Evolutionary conservation across 2,888 invertebrate species (phyloP), one percentile per base, ranked within the genome.

Genomic region (Himalopsyche japonica): DNA sequence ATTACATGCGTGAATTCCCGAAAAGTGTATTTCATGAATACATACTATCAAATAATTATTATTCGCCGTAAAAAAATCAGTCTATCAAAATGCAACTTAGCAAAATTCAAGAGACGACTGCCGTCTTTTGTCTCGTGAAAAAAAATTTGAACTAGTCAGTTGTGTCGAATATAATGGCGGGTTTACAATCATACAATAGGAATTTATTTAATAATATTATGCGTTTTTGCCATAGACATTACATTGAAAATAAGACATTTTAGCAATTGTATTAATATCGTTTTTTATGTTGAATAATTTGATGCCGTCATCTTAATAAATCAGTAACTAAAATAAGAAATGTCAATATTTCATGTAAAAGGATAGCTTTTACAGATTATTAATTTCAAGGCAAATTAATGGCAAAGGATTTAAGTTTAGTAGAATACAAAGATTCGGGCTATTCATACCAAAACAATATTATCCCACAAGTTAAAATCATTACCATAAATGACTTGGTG

Each of bases 121-220:
- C 10, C 57, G 10, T 24, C 43, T 37, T 76, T 32, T 20, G 37
- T 18, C 78, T 78, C 78, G 15, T 24, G 37, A 37, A 18, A 82
- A 43, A 37, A 37, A 48, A 82, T 77, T 82, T 82, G 76, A 82
- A 82, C 82, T 77, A 82, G 32, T 82, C 79, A 79, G 48, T 47
- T 15, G 48, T 47, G n/a, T 30, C 77, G 32, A 32, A 10, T 77
- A 30, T 77, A 7, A 77, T 32, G 20, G 32, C 77, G 20, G 15
- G 43, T 12, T 43, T 37, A 43, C 1, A 43, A 4, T 43, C 3
- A 3, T 3, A 15, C 3, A 4, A 43, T 15, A 15, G 4, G 0
- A 15, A 43, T 15, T 15, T 7, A 15, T 43, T 15, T 15, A 15
- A 43, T 43, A 7, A 43, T 3, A 0, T 15, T 1, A 43, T 6